phyloP scores from a whole-genome alignment of 2,113 vertebrate species.

The Neoarius graeffei region DNA sequence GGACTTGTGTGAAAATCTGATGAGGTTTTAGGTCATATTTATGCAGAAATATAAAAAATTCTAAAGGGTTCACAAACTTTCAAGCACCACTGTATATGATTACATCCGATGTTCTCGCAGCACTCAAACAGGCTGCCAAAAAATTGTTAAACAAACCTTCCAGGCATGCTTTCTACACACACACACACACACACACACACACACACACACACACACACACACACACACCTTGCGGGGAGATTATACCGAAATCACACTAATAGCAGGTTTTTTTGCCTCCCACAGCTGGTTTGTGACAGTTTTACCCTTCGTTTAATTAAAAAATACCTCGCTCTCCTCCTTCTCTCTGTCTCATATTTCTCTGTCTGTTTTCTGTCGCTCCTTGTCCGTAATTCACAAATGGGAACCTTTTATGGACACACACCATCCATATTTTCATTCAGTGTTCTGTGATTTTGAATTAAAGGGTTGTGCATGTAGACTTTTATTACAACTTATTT shows the following conservation, averaged over 20 bases:
- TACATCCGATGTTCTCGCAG: background rate
- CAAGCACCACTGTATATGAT: background rate
- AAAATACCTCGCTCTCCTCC: constrained; percentile 35
- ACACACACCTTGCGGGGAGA: constrained; percentile 28
- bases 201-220: constrained; percentile 9
- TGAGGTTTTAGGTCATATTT: too few species aligned
- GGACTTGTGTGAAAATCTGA: too few species aligned
- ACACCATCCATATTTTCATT: too few species aligned
- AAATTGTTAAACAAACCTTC: background rate
- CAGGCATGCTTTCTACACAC: background rate
- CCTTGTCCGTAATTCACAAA: background rate
- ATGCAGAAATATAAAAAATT: background rate
- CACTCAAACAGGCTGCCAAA: background rate
- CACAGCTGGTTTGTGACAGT: constrained; percentile 50
- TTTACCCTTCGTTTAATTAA: constrained; percentile 51
- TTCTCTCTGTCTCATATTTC: background rate
- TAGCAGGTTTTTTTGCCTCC: constrained; percentile 37
- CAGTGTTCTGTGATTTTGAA: too few species aligned
- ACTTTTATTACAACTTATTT: too few species aligned
- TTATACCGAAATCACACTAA: constrained; percentile 22
- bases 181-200: constrained; percentile 11
- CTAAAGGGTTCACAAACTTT: background rate
- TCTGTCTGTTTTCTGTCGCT: background rate
- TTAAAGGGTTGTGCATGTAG: too few species aligned
- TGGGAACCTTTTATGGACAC: background rate